Evolutionary conservation across 2,113 vertebrate genomes (phyloP).

Genomic region (Vidua chalybeata): DNA sequence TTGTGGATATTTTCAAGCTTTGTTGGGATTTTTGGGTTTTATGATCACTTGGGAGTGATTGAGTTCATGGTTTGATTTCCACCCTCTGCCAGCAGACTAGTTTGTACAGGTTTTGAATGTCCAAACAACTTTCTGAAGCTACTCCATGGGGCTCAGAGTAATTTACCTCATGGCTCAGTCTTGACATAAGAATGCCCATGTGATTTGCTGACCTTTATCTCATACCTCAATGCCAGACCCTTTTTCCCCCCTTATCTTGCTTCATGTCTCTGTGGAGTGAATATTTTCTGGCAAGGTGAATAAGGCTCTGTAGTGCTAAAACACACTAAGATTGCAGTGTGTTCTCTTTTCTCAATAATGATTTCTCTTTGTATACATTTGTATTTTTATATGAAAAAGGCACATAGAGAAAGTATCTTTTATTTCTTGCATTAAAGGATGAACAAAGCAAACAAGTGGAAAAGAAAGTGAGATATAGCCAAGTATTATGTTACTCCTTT

Average conservation of each 20-base stretch:
- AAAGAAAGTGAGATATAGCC: background rate
- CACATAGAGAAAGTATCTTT: background rate
- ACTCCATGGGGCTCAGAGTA: background rate
- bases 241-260: background rate
- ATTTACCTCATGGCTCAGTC: constrained; percentile 2
- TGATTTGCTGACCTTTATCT: constrained; percentile 50
- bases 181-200: constrained; percentile 7
- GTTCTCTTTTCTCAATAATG: background rate
- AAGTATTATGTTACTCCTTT: background rate
- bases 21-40: background rate
- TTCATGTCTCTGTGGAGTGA: background rate
- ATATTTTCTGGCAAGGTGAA: background rate
- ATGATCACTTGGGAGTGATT: background rate
- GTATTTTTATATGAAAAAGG: background rate
- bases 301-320: background rate
- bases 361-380: background rate
- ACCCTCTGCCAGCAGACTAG: background rate
- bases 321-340: background rate
- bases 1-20: background rate
- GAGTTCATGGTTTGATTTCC: background rate
- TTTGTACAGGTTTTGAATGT: background rate
- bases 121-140: background rate
- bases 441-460: background rate
- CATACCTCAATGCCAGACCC: background rate
- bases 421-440: background rate